phyloP scores from a whole-genome alignment of 92 coral and sea anemone genomes.

The Desmophyllum pertusum region DNA sequence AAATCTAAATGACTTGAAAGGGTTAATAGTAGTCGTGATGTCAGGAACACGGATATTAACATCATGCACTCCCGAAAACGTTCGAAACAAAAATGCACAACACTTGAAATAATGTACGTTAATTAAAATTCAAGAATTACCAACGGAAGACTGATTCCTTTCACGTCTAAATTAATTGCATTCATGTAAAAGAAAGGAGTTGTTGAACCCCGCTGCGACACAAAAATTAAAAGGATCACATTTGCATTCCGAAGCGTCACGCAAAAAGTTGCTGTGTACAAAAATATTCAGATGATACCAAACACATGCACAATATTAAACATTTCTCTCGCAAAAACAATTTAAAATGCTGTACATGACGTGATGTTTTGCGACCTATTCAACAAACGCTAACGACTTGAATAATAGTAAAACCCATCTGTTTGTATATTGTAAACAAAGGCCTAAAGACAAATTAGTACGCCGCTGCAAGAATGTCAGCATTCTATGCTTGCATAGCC shows the following conservation, averaged over 20 bases:
- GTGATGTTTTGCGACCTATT: neutral
- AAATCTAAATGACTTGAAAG: neutral
- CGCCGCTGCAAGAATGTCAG: neutral
- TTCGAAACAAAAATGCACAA: neutral
- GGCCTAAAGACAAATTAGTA: conserved; percentile 12
- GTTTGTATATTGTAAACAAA: conserved; percentile 26
- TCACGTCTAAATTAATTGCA: neutral
- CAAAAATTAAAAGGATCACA: conserved; percentile 16
- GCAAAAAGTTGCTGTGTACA: conserved; percentile 1
- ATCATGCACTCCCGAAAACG: neutral
- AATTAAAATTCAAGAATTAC: neutral
- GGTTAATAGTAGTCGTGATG: neutral
- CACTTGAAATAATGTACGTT: neutral
- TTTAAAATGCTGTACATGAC: neutral
- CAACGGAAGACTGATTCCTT: neutral
- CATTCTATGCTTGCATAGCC: neutral
- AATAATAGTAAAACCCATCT: neutral
- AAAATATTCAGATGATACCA: neutral
- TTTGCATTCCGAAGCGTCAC: conserved; percentile 44
- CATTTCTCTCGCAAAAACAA: neutral
- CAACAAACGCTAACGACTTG: neutral
- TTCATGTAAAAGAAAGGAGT: neutral
- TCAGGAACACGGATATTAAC: neutral
- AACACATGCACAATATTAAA: neutral
- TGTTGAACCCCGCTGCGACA: conserved; percentile 5